A percentile compares a stretch with the other conserved stretches of the same genome.
Conservation (phyloP, 2,113 vertebrate genomes). For the Meleagris gallopavo region DNA sequence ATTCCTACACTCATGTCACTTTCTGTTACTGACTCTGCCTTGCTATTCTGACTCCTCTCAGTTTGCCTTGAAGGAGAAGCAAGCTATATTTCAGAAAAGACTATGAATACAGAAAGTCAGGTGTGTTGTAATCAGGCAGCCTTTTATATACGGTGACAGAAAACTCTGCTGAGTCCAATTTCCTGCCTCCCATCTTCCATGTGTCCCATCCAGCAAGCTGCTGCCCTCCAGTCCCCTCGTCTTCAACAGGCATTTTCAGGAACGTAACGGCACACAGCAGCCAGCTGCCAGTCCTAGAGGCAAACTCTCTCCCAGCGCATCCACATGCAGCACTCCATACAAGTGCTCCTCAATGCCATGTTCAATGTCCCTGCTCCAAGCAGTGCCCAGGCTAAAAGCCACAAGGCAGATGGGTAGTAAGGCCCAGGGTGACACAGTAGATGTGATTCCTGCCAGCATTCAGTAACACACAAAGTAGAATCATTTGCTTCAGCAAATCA, state of each 20-base stretch:
- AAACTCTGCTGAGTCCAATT: background rate
- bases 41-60: background rate
- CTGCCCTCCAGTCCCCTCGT: background rate
- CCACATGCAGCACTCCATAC: rapidly evolving
- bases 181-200: background rate
- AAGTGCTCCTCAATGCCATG: background rate
- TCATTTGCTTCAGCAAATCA: background rate
- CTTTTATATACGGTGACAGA: background rate
- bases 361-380: background rate
- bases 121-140: background rate
- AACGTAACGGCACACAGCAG: background rate
- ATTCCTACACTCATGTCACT: background rate
- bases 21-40: background rate
- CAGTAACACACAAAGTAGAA: background rate
- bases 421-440: background rate
- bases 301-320: background rate
- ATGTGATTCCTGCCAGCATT: background rate
- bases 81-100: background rate
- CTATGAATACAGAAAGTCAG: background rate
- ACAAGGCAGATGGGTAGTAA: rapidly evolving
- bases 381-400: background rate
- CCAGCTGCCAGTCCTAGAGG: background rate
- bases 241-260: background rate
- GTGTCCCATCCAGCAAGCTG: background rate
- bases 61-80: background rate